phyloP scores from a whole-genome alignment of 2,797 vertebrate genomes.

The Cyprinella venusta region DNA sequence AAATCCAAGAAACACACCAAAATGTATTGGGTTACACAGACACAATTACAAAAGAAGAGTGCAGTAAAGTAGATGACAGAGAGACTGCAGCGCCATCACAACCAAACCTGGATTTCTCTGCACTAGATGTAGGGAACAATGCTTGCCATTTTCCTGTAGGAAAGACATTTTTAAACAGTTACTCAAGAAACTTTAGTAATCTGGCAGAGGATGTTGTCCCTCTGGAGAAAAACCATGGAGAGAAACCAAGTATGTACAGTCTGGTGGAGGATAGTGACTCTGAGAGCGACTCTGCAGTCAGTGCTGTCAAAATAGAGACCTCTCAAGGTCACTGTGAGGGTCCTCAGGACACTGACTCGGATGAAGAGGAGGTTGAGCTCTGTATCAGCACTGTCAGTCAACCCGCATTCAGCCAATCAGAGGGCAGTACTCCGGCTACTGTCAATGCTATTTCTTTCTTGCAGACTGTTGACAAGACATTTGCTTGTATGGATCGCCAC shows the following conservation, averaged over 20 bases:
- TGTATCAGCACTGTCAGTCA: constrained; percentile 66
- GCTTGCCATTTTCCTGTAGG: constrained; percentile 76
- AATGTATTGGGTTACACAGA: constrained; percentile 31
- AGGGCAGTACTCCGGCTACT: constrained; percentile 1
- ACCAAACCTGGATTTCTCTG: constrained; percentile 69
- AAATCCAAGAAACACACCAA: constrained; percentile 34
- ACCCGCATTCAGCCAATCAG: constrained; percentile 37
- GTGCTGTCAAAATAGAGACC: constrained; percentile 42
- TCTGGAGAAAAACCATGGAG: constrained; percentile 56
- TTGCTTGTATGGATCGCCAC: constrained; percentile 49
- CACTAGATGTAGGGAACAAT: constrained; percentile 75
- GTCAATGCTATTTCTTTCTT: too few relatives aligned
- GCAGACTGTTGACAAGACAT: constrained; percentile 49
- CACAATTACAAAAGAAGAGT: constrained; percentile 15
- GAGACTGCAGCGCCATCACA: constrained; percentile 26
- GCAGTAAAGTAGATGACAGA: constrained; percentile 13
- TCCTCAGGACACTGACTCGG: constrained; percentile 72
- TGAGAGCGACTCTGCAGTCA: constrained; percentile 76
- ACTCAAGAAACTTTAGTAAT: constrained; percentile 82
- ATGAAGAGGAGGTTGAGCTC: constrained; percentile 87
- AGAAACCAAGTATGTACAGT: constrained; percentile 75
- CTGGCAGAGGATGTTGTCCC: constrained; percentile 69
- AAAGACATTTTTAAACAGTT: constrained; percentile 82
- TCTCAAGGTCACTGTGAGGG: not conserved
- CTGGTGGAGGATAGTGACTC: constrained; percentile 83